Evolutionary conservation across 2,797 vertebrate species (phyloP).

Genomic region (Phalanger gymnotis): DNA sequence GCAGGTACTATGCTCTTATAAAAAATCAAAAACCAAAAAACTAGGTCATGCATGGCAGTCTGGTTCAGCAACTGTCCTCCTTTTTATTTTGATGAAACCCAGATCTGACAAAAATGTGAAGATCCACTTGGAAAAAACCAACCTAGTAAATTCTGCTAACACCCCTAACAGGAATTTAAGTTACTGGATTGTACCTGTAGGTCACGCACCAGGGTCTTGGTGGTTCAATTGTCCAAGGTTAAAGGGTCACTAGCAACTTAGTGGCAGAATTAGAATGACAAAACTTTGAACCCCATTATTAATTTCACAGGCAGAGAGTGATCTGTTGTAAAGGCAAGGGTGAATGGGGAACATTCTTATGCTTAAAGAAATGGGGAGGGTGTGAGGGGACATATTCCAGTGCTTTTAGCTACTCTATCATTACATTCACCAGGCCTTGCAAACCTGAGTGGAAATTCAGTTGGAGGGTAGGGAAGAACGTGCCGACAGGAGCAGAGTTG

Average conservation of each 20-base stretch:
- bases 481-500: not conserved
- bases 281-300: not conserved
- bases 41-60: not conserved
- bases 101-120: conserved; percentile 37
- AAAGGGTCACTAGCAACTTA: not conserved
- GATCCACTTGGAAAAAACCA: not conserved
- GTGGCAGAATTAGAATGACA: not conserved
- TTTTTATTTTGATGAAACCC: conserved; percentile 36
- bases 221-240: not conserved
- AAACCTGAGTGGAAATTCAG: not conserved
- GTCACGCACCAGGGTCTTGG: not conserved
- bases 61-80: not conserved
- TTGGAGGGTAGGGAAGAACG: not conserved
- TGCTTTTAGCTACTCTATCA: not conserved
- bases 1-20: not conserved
- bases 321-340: not conserved
- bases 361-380: not conserved
- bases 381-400: not conserved
- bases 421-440: not conserved
- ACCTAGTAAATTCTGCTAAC: not conserved
- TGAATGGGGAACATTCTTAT: not conserved
- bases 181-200: not conserved
- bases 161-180: not conserved
- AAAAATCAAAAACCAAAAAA: not conserved
- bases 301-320: not conserved